phyloP scores from a whole-genome alignment of 2,888 invertebrate species.

The Lutraria lutraria region DNA sequence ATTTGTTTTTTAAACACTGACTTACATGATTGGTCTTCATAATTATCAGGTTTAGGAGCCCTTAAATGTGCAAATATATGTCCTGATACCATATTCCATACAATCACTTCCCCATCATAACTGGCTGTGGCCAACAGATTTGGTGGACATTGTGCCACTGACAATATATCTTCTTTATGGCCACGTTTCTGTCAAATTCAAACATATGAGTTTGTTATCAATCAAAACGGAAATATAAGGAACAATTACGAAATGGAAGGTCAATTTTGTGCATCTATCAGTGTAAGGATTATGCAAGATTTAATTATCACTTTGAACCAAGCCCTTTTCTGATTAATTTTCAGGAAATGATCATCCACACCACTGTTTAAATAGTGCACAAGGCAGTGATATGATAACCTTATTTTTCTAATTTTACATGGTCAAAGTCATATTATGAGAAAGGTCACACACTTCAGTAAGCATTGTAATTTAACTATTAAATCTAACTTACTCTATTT shows the following conservation, averaged over 20 bases:
- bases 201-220: neutral
- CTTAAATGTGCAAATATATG: slow-evolving; percentile 86
- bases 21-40: slow-evolving; percentile 83
- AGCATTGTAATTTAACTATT: too few species aligned
- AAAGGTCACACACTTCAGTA: too few species aligned
- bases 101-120: slow-evolving; percentile 86
- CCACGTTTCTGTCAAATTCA: slow-evolving; percentile 79
- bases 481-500: too few species aligned
- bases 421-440: too few species aligned
- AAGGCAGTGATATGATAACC: too few species aligned
- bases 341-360: too few species aligned
- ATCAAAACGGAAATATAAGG: neutral
- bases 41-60: slow-evolving; percentile 80
- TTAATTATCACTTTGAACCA: too few species aligned
- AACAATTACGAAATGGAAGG: neutral
- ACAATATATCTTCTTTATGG: slow-evolving; percentile 86
- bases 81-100: slow-evolving; percentile 87
- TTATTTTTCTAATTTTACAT: too few species aligned
- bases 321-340: too few species aligned
- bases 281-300: too few species aligned
- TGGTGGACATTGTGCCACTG: slow-evolving; percentile 85
- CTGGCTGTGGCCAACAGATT: slow-evolving; percentile 87
- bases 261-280: too few species aligned
- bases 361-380: too few species aligned
- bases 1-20: neutral